Base-by-base conservation (phyloP, 2,888 invertebrate genomes). In the Lasiommata megera region DNA sequence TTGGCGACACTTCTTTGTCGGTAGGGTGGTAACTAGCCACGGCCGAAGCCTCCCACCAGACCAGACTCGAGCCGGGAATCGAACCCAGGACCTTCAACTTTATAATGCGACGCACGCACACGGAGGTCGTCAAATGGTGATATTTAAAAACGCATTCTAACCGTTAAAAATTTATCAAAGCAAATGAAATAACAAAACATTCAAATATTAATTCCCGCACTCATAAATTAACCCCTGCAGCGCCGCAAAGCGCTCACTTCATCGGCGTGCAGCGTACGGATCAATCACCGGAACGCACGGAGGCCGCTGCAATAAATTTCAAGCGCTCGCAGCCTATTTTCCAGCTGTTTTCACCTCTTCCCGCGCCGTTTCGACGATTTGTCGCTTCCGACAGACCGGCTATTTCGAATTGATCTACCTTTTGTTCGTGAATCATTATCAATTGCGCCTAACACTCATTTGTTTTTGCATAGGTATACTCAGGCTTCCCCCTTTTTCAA, bases 331-430 rank as follows among this genome's bases (percentile, higher is more conserved):
- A 69, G 68, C 67, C 77, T 76, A 82, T 85, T 85, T 85, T 83
- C 84, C 84, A 79, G 76, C 75, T 76, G 79, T 82, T 82, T 85
- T 82, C 86, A 85, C 85, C 84, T 83, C 76, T 44, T 12, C 34
- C 9, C 61, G 28, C 64, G 64, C 53, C 37, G 51, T 52, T 62
- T 55, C 58, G 56, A 66, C 71, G 66, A 77, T 78, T 77, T 77
- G 77, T 78, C 77, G 73, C 37, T 40, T 44, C 36, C 53, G 43
- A 36, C 43, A 17, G 31, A 31, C 31, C 29, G 40, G 40, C 31
- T 52, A 41, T 53, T 23, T 23, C 23, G 11, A 36, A 36, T 44
- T 36, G 36, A 53, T 53, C 34, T 31, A 53, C 43, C 43, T 53
- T 36, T 43, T 36, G 43, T 52, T 52, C 31, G 40, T 16, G 31